These are phyloP conservation scores for Acrobeloides nanus DNA, from an alignment of 2,888 invertebrate genomes.

Conservation along the genomic window DNA sequence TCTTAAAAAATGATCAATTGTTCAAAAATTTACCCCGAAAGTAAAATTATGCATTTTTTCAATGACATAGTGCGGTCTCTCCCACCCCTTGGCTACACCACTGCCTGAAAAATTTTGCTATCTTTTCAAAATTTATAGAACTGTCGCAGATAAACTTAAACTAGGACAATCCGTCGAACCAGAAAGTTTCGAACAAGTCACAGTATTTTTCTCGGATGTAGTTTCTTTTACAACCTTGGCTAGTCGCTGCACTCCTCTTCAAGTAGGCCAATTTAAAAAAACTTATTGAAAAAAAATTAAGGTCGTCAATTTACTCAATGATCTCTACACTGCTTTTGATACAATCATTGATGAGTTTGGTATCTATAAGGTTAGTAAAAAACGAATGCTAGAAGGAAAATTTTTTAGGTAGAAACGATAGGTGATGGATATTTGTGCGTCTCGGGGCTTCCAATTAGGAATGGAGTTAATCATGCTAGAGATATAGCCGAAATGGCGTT, in stretches of 20 bases:
- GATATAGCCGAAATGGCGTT: slow-evolving; percentile 41
- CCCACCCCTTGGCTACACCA: no score
- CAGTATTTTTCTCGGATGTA: slow-evolving; percentile 25
- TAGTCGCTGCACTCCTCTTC: slow-evolving; percentile 18
- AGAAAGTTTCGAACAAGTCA: slow-evolving; percentile 14
- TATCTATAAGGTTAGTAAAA: slow-evolving; percentile 23
- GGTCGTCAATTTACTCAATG: slow-evolving; percentile 37
- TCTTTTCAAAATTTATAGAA: slow-evolving; percentile 24
- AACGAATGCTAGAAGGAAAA: no score
- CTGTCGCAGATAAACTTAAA: slow-evolving; percentile 33
- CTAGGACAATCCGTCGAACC: slow-evolving; percentile 35
- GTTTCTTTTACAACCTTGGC: slow-evolving; percentile 20
- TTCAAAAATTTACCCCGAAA: no score
- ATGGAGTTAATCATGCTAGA: slow-evolving; percentile 40
- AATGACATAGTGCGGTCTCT: no score
- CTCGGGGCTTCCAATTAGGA: slow-evolving; percentile 40
- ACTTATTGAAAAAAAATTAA: slow-evolving; percentile 39
- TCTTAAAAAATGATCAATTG: no score
- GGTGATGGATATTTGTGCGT: slow-evolving; percentile 21
- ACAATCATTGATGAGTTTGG: slow-evolving; percentile 16
- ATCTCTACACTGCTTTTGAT: slow-evolving; percentile 42
- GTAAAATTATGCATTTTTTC: no score
- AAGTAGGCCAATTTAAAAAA: slow-evolving; percentile 43
- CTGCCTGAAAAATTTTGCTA: no score
- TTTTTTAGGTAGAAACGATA: no score